These are phyloP conservation scores for Oxygymnocypris stewartii DNA, from an alignment of 2,113 vertebrate species.

Conservation along the genomic window DNA sequence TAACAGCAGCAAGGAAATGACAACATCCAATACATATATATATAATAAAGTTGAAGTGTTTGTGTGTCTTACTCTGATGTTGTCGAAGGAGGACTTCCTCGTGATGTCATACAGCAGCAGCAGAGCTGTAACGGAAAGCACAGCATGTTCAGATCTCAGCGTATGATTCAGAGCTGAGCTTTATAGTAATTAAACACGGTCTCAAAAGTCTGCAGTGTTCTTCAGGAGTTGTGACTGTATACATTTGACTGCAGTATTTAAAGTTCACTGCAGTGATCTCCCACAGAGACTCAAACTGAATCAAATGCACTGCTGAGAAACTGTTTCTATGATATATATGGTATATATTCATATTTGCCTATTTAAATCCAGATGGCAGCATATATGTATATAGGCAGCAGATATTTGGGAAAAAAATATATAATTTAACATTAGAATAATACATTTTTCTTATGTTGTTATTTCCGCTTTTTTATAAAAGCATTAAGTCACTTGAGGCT, in stretches of 20 bases:
- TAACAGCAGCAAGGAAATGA: not conserved
- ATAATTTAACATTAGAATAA: too few relatives aligned
- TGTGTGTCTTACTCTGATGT: slow-evolving; percentile 84
- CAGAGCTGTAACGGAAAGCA: slow-evolving; percentile 78
- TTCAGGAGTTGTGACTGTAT: not conserved
- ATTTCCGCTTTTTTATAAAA: not conserved
- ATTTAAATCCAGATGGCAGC: too few relatives aligned
- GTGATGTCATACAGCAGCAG: slow-evolving; percentile 97
- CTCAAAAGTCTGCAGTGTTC: not conserved
- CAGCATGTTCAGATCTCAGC: slow-evolving; percentile 21
- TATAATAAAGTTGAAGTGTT: not conserved
- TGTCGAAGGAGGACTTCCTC: slow-evolving; percentile 93
- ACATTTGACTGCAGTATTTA: not conserved
- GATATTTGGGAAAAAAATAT: too few relatives aligned
- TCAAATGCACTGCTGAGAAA: not conserved
- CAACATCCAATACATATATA: not conserved
- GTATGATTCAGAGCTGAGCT: not conserved
- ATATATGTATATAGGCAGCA: too few relatives aligned
- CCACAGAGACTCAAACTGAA: not conserved
- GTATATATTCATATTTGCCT: too few relatives aligned
- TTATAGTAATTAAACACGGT: not conserved
- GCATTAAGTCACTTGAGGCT: not conserved
- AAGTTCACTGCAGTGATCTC: not conserved
- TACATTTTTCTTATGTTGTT: not conserved
- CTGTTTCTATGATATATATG: too few relatives aligned